phyloP scores from a whole-genome alignment of 53 echinoderm and acorn worm genomes.

The Antedon mediterranea region DNA sequence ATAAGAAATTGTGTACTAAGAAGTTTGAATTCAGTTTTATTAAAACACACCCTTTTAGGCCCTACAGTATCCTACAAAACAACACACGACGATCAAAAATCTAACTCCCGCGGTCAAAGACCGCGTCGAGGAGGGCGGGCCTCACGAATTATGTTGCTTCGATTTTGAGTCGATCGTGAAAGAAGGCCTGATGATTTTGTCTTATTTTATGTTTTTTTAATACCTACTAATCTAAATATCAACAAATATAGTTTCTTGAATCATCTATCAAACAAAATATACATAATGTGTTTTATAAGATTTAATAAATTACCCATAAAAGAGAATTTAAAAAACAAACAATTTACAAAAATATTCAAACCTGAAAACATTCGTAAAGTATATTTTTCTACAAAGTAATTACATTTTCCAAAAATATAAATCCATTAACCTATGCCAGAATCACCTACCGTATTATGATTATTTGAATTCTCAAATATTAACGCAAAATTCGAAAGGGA shows the following conservation, averaged over 20 bases:
- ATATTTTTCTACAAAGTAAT: not conserved
- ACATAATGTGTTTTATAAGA: not conserved
- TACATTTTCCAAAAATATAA: not conserved
- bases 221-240: not conserved
- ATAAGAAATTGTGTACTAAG: not conserved
- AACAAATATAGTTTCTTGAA: not conserved
- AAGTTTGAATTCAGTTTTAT: not conserved
- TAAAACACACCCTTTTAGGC: not conserved
- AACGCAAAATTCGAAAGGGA: not conserved
- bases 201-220: not conserved
- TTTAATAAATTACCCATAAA: not conserved
- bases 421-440: not conserved
- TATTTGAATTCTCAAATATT: not conserved
- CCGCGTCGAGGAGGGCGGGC: conserved; percentile 1
- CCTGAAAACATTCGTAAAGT: not conserved
- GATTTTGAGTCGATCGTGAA: not conserved
- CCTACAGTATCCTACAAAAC: not conserved
- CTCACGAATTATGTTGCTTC: not conserved
- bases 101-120: not conserved
- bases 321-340: not conserved
- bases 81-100: not conserved
- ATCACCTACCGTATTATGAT: not conserved
- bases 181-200: not conserved
- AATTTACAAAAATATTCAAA: not conserved
- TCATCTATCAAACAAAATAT: not conserved